phyloP scores from a whole-genome alignment of 2,113 vertebrate species.

The Platysteira castanea region DNA sequence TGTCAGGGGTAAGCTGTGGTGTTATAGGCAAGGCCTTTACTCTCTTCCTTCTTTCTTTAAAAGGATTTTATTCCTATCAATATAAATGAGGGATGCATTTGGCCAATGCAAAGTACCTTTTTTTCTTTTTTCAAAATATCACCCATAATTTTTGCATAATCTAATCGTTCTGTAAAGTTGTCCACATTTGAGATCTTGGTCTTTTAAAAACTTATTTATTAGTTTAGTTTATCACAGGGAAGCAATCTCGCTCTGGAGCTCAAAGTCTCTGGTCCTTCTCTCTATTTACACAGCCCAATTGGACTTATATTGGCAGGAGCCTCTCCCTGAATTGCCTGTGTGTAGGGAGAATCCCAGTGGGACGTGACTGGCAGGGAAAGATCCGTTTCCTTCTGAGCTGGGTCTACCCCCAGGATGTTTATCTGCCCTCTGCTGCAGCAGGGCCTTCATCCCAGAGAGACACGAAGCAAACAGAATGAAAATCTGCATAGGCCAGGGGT shows the following conservation, averaged over 20 bases:
- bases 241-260: neutral
- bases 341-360: neutral
- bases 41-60: neutral
- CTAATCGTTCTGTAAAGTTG: neutral
- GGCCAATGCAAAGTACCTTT: rapidly evolving
- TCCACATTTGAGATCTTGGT: neutral
- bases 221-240: neutral
- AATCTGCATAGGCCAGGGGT: neutral
- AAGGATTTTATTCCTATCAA: neutral
- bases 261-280: neutral
- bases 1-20: neutral
- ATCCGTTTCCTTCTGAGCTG: neutral
- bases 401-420: neutral
- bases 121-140: neutral
- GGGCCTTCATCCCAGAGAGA: neutral
- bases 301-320: neutral
- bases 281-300: neutral
- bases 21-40: neutral
- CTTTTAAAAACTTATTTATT: neutral
- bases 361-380: neutral
- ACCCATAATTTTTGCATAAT: neutral
- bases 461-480: neutral
- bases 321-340: neutral
- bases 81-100: neutral
- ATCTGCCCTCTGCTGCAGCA: neutral